phyloP scores from a whole-genome alignment of 2,113 vertebrate genomes.

The Galeopterus variegatus region DNA sequence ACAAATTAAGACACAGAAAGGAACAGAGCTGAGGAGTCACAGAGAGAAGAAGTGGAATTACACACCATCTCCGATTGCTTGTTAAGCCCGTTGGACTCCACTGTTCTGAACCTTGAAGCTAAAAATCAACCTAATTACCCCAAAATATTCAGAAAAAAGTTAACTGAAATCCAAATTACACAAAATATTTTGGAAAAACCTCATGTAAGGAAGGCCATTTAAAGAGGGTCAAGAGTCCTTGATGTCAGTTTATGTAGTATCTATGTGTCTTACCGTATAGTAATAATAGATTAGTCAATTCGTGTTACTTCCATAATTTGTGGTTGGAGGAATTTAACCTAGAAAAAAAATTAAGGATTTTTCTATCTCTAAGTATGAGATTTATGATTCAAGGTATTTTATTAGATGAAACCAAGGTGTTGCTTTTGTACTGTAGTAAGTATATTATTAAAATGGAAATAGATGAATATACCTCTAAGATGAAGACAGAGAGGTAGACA shows the following conservation, averaged over 20 bases:
- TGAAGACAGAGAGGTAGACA: neutral
- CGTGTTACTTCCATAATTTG: neutral
- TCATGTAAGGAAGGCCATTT: neutral
- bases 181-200: neutral
- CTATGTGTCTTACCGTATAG: neutral
- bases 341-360: neutral
- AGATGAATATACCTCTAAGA: neutral
- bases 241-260: neutral
- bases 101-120: neutral
- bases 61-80: fast-evolving
- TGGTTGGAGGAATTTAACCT: neutral
- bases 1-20: neutral
- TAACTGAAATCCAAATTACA: neutral
- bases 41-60: neutral
- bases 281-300: neutral
- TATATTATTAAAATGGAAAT: conserved; percentile 2
- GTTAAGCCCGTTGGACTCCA: neutral
- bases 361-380: neutral
- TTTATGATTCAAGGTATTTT: neutral
- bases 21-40: neutral
- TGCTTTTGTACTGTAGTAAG: neutral
- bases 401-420: neutral
- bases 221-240: neutral
- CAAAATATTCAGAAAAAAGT: neutral
- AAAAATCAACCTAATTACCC: neutral